These are phyloP conservation scores for Mermis nigrescens DNA, from an alignment of 2,888 invertebrate genomes.

Conservation along the genomic window DNA sequence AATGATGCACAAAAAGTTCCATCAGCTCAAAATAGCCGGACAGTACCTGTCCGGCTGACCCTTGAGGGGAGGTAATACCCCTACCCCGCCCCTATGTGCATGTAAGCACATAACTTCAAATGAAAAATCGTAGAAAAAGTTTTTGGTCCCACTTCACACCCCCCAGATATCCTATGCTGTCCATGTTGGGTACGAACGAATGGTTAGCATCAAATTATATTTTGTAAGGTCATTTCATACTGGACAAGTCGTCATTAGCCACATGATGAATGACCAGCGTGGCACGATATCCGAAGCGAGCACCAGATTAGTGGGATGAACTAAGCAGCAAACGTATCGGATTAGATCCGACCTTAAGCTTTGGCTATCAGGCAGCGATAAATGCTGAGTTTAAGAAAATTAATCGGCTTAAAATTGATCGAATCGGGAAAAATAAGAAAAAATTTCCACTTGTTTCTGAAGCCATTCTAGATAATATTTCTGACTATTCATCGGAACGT, in stretches of 20 bases:
- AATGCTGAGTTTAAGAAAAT: constrained; percentile 44
- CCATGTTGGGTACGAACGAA: no score
- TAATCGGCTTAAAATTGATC: neutral
- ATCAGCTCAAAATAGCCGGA: no score
- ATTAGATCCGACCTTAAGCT: constrained; percentile 76
- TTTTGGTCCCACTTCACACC: no score
- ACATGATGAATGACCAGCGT: constrained; percentile 80
- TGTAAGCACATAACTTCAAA: no score
- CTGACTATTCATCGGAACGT: constrained; percentile 69
- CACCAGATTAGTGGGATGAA: constrained; percentile 77
- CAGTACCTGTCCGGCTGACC: no score
- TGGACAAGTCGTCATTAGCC: constrained; percentile 36
- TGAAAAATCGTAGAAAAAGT: no score
- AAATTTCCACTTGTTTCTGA: constrained; percentile 45
- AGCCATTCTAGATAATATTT: constrained; percentile 88
- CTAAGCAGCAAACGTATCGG: constrained; percentile 63
- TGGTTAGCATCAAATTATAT: no score
- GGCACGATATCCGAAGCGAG: constrained; percentile 83
- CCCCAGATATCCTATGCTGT: no score
- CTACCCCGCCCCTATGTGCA: no score
- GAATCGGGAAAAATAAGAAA: neutral
- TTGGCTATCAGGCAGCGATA: constrained; percentile 73
- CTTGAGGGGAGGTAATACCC: no score
- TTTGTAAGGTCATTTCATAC: no score
- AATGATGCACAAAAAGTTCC: no score